Base-by-base conservation (phyloP, 1,140 invertebrate genomes). In the Alviniconcha marisindica region DNA sequence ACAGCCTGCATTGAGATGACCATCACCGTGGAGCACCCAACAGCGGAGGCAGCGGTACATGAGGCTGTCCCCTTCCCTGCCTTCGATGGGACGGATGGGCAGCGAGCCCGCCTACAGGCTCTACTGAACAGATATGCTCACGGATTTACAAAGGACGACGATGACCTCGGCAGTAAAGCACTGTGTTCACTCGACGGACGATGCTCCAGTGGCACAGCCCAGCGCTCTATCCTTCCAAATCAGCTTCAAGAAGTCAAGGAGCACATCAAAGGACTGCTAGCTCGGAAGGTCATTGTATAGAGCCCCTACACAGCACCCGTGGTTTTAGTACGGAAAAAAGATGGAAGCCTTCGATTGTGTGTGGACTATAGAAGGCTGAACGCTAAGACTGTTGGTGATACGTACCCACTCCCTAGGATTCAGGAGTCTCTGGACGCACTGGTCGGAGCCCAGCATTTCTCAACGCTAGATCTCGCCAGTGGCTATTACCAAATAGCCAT, bases 371-470 rank as follows among this genome's bases (percentile, higher is more conserved):
- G 94, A 42, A 44, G 77, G 31, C 74, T 95, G 24, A 95, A 95
- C 87, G 12, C 24, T 77, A 88, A 83, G 0, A 94, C 92, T 0
- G 88, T 90, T 0, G 85, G 88, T 76, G 94, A 95, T 87, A 88
- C 84, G 51, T 95, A 93, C 87, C 95, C 95, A 87, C 81, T 95
- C 2, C 94, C 94, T 0, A 73, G 89, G 85, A 44, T 38, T 86
- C 83, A 88, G 31, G 83, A 87, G 21, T 73, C 81, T 21, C 31
- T 87, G 21, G 81, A 83, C 56, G 80, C 81, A 1, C 54, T 82
- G 21, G 79, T 78, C 4, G 73, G 71, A 24, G 63, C 84, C 2
- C n/a, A 80, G 15, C 89, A 92, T 42, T 95, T 94, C 81, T 89
- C 89, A 0, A 89, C 91, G 0, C 86, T 95, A 82, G 84, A 86